Evolutionary conservation across 92 coral and sea anemone genomes (phyloP), one percentile per base, ranked within the genome.

Genomic region (Porites lobata): DNA sequence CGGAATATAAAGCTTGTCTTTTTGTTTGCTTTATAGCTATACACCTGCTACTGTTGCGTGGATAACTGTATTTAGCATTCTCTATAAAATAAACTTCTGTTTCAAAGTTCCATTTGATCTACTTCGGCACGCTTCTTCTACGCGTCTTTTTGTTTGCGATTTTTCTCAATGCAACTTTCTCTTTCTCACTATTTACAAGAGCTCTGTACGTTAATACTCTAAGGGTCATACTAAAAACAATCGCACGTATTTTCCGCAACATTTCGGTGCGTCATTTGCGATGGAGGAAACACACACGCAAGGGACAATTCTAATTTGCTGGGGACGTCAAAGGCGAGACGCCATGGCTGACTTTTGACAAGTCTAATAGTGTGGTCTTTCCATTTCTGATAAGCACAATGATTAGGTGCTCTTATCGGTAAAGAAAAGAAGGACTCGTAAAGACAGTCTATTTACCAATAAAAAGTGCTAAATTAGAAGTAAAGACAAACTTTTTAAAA

Each of bases 351-450:
- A 24, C 26, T 15, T 29, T 1, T 82, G 86, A 82, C 78, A 82
- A 70, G 24, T 5, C 24, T 69, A 14, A 57, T 82, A 65, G 71
- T 71, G 50, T 58, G 8, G 32, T 14, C 19, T 59, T 71, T 58
- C 24, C 77, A 11, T 18, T 29, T 57, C 15, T 57, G 86, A 82
- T 71, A 70, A 82, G 68, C 85, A 51, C 53, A 69, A 52, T 18
- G 57, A 71, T 69, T 38, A 14, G 58, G 32, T 9, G 77, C 77
- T 82, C 71, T 72, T 82, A 56, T 69, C 69, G 69, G 64, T 80
- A 21, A 7, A 19, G 65, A 58, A 59, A 82, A 70, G 26, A 38
- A 57, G 53, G 58, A 38, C 69, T 21, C 69, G 57, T 58, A 54
- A 29, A 82, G 52, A 51, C 50, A 81, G 22, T 43, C 2, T 75